Evolutionary conservation across 2,888 invertebrate species (phyloP), one percentile per base, ranked within the genome.

Genomic region (Drosophila planitibia): DNA sequence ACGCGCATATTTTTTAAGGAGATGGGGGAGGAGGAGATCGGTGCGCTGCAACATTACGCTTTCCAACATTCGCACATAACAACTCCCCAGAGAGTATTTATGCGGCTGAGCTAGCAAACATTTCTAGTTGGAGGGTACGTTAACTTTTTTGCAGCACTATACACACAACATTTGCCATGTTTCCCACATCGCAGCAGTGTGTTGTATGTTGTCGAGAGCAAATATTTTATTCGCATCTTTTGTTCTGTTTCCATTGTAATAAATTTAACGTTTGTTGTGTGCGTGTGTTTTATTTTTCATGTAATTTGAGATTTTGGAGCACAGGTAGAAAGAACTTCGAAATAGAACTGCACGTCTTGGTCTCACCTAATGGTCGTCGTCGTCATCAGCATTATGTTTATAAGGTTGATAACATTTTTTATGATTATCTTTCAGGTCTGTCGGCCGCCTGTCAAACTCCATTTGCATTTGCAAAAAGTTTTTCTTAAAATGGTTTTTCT

Each of bases 61-160:
- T 67, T 62, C 70, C 72, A 74, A 70, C 69, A 74, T 79, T 83
- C 72, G 70, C 74, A 89, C 87, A 85, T 78, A 85, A 90, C 84
- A 89, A 86, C 90, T 86, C 85, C 90, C 89, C 69, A 67, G 86
- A 76, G 85, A 86, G 89, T 86, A 90, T 86, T 86, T 90, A 90
- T 86, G 85, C 89, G 85, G 89, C 83, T 80, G 83, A 84, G 73
- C 77, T 64, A 70, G 83, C 80, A 79, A 75, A 67, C 79, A 81
- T 75, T 81, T 71, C 59, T 69, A 82, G 74, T 60, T 52, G 57
- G 60, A 35, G 47, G 59, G 62, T 69, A 75, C 71, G 83, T 71
- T 67, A 67, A 84, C 87, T 79, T 84, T 81, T 82, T 73, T 70
- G 66, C 77, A 66, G 66, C 71, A 88, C 83, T 85, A 72, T 90